Conservation (phyloP, 2,888 invertebrate genomes). For the Dasysyrphus albostriatus region DNA sequence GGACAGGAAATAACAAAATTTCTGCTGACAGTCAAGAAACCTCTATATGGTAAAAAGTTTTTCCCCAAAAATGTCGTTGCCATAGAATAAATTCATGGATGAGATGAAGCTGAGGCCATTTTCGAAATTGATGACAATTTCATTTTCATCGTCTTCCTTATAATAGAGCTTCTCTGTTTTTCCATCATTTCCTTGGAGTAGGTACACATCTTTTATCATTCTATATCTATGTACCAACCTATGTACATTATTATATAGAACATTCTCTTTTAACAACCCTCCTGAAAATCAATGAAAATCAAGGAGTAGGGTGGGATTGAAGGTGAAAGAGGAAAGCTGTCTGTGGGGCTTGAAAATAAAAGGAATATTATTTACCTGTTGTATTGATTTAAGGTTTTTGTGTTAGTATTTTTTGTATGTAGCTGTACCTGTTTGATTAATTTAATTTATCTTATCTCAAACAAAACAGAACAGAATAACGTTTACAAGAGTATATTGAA, state of each 20-base stretch:
- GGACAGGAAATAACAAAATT: slow-evolving; percentile 51
- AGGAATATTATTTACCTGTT: slow-evolving; percentile 62
- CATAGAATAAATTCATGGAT: slow-evolving; percentile 4
- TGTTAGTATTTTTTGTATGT: slow-evolving; percentile 18
- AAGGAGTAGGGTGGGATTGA: not conserved
- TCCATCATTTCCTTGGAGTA: slow-evolving; percentile 2
- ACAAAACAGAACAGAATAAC: slow-evolving; percentile 48
- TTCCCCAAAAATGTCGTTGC: not conserved
- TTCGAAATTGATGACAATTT: slow-evolving; percentile 55
- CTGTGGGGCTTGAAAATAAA: slow-evolving; percentile 17
- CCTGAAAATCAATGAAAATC: slow-evolving; percentile 23
- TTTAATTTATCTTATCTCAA: slow-evolving; percentile 73
- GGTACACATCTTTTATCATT: not conserved
- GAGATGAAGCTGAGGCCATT: slow-evolving; percentile 22
- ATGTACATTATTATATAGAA: not conserved
- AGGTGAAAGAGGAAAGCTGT: not conserved
- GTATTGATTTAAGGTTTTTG: slow-evolving; percentile 39
- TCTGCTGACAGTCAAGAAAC: slow-evolving; percentile 55
- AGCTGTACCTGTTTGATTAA: slow-evolving; percentile 64
- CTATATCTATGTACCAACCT: not conserved
- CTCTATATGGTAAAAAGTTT: slow-evolving; percentile 28
- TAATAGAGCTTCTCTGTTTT: slow-evolving; percentile 8
- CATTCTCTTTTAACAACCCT: not conserved
- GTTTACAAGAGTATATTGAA: slow-evolving; percentile 1
- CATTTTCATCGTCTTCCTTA: slow-evolving; percentile 31